These are phyloP conservation scores for Australoheros scitulus DNA, from an alignment of 2,113 vertebrate species.

Conservation along the genomic window DNA sequence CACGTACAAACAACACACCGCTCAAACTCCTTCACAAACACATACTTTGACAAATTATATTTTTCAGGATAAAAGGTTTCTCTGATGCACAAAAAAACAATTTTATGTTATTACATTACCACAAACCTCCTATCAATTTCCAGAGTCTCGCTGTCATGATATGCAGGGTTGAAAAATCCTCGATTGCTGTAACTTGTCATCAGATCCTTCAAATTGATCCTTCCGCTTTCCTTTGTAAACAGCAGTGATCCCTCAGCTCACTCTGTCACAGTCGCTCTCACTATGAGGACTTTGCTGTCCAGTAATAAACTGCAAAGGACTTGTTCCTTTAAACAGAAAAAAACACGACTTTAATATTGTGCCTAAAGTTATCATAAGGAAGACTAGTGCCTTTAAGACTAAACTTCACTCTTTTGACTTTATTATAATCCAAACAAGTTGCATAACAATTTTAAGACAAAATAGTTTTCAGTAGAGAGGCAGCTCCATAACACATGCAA, in stretches of 20 bases:
- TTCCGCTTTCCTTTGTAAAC: constrained; percentile 4
- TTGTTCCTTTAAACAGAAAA: neutral
- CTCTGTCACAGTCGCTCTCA: neutral
- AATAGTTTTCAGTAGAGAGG: constrained; percentile 25
- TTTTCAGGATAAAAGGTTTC: neutral
- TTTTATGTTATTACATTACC: neutral
- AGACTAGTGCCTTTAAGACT: neutral
- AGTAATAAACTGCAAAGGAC: neutral
- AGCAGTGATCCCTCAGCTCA: neutral
- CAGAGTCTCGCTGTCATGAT: constrained; percentile 81
- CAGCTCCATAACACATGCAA: constrained; percentile 47
- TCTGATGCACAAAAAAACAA: neutral
- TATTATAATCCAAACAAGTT: neutral
- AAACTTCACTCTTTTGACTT: neutral
- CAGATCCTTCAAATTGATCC: constrained; percentile 34
- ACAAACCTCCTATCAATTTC: constrained; percentile 84
- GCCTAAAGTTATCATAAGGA: neutral
- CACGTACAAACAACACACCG: neutral
- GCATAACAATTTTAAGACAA: neutral
- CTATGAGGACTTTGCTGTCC: neutral
- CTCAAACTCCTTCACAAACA: neutral
- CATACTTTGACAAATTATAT: neutral
- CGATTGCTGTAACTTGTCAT: constrained; percentile 80
- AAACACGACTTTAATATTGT: neutral
- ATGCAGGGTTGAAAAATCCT: constrained; percentile 72